Base-by-base conservation (phyloP, 2,888 invertebrate genomes). In the Synanthedon formicaeformis region DNA sequence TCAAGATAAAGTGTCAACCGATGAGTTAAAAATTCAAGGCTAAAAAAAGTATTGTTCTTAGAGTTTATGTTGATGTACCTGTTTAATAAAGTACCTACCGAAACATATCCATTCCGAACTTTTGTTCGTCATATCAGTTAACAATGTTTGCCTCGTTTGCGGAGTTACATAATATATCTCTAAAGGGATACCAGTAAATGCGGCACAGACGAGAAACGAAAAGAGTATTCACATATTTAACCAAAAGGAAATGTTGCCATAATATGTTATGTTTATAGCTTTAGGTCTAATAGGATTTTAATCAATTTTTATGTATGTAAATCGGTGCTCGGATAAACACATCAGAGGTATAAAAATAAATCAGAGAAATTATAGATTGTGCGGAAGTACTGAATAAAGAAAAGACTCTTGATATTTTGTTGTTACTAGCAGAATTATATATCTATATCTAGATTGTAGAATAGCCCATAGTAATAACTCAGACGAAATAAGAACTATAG, bases 191-290 rank as follows among this genome's bases (percentile, higher is more conserved):
- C 51, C 50, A 53, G 55, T 55, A 55, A 52, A 48, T 48, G 48
- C 51, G 53, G 51, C 54, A 54, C 54, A 51, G 45, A 48, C 48
- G 40, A 51, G 40, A 52, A 53, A 52, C 50, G 5, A 52, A 56
- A 55, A 60, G 60, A 59, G 60, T 63, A 62, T 66, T 66, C 60
- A 66, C 69, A 66, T 73, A 56, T 66, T 61, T 73, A 78, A 82
- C 78, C 80, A 81, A 84, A 81, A 75, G 63, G 73, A 69, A 75
- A 65, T 69, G 82, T 79, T 82, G 82, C 81, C 81, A 83, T 83
- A 81, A 68, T 75, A 78, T 61, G 62, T 67, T 71, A 73, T 57
- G 64, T 73, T 71, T 50, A 56, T 75, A 75, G 72, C 59, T 67
- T 72, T 73, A 78, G 65, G 66, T 67, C 50, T 64, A 63, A 67